Evolutionary conservation across 37 sponge, comb jelly and placozoan species (phyloP), one percentile per base, ranked within the genome.

Genomic region (Beroe ovata): DNA sequence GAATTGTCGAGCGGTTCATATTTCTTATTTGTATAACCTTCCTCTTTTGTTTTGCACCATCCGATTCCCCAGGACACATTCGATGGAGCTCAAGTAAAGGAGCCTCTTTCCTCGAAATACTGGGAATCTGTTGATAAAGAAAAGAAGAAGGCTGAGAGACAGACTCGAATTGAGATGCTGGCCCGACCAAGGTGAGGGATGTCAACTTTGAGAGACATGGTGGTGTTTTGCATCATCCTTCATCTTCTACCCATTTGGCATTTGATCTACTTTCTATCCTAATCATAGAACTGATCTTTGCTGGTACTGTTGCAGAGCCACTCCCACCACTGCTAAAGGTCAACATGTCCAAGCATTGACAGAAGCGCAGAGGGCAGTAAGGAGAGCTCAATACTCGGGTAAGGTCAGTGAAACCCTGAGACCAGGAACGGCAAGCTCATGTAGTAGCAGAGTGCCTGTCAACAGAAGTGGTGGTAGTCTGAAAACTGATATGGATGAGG

Each of bases 151-250:
- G 1, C 36, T 30, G 69, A 66, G 35, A 26, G 69, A 33, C 33
- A 33, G 34, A 32, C 2, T 30, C 69, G 25, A 4, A 29, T 66
- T 30, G 69, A 66, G 35, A 26, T 25, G 30, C 69, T 66, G 2
- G 25, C 69, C 34, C 69, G 30, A 66, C 69, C 69, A 2, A 66
- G 69, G 35, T 66, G 23, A 61, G 6, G 63, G n/a, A n/a, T n/a
- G n/a, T n/a, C n/a, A n/a, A n/a, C n/a, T n/a, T n/a, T n/a, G n/a
- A n/a, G n/a, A n/a, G n/a, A n/a, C n/a, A n/a, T n/a, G n/a, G n/a
- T n/a, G n/a, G n/a, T n/a, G n/a, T n/a, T n/a, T n/a, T n/a, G n/a
- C n/a, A n/a, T n/a, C n/a, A n/a, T n/a, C n/a, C n/a, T n/a, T n/a
- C n/a, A n/a, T n/a, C n/a, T n/a, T n/a, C n/a, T n/a, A n/a, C n/a